These are phyloP conservation scores for Leptatherina wallacei DNA, from an alignment of 2,797 vertebrate species.

Conservation along the genomic window DNA sequence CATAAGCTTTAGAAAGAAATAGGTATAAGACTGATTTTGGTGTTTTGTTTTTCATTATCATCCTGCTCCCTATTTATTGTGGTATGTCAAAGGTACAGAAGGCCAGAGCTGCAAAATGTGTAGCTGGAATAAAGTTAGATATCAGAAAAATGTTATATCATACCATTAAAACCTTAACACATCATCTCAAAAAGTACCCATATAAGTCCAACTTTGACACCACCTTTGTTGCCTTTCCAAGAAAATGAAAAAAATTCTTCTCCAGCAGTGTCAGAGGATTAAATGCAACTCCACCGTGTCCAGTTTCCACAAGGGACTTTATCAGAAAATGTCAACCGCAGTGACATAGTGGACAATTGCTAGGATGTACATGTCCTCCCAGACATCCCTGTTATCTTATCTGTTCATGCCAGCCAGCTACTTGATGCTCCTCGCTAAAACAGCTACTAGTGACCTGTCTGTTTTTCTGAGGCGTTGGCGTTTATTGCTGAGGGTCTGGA, in stretches of 20 bases:
- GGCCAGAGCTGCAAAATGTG: constrained; percentile 51
- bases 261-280: constrained; percentile 58
- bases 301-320: constrained; percentile 48
- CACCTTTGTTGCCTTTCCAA: constrained; percentile 56
- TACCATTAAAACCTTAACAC: constrained; percentile 66
- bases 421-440: constrained; percentile 40
- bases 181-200: constrained; percentile 58
- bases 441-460: constrained; percentile 41
- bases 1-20: constrained; percentile 1
- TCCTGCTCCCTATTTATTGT: constrained; percentile 31
- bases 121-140: constrained; percentile 63
- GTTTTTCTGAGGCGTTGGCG: constrained; percentile 58
- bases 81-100: constrained; percentile 32
- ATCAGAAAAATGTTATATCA: constrained; percentile 63
- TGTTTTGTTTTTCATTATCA: constrained; percentile 47
- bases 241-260: constrained; percentile 59
- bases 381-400: constrained; percentile 70
- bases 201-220: constrained; percentile 69
- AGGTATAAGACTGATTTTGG: constrained; percentile 37
- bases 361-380: constrained; percentile 33
- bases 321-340: constrained; percentile 49
- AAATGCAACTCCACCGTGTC: constrained; percentile 49
- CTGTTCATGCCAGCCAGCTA: constrained; percentile 64
- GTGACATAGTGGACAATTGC: constrained; percentile 34
- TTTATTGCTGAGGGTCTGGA: constrained; percentile 72